A percentile compares a stretch with the other conserved stretches of the same genome.
Conservation (phyloP, 2,888 invertebrate species). For the Tupiocoris notatus region DNA sequence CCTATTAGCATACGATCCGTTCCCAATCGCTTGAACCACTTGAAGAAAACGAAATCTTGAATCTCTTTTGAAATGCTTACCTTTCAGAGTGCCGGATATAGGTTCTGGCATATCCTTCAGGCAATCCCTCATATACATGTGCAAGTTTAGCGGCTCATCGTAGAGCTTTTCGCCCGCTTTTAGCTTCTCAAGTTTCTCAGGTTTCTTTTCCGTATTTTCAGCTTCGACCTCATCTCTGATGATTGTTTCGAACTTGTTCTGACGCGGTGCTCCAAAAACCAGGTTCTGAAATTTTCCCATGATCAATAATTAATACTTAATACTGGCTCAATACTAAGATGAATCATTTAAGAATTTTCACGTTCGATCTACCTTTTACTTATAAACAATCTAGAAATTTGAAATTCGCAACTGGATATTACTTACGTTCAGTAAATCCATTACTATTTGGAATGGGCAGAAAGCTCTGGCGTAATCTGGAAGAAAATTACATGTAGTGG, state of each 20-base stretch:
- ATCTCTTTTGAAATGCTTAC: no score
- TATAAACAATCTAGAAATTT: no score
- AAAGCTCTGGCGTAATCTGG: no score
- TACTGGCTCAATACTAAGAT: no score
- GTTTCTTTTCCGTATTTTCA: not conserved
- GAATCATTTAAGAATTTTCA: no score
- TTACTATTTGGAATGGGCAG: no score
- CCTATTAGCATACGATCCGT: no score
- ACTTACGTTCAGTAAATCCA: not conserved
- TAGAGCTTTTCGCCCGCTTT: constrained; percentile 12
- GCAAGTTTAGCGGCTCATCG: constrained; percentile 1
- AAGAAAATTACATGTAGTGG: no score
- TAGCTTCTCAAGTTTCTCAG: not conserved
- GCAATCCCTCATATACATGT: constrained; percentile 17
- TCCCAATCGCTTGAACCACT: no score
- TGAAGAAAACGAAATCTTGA: no score
- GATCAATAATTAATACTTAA: not conserved
- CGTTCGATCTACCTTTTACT: no score
- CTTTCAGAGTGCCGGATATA: not conserved
- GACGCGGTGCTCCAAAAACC: not conserved
- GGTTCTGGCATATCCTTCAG: constrained; percentile 1
- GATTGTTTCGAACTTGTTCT: constrained; percentile 23
- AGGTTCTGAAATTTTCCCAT: constrained; percentile 23
- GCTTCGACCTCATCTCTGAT: constrained; percentile 1
- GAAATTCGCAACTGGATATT: no score